A percentile compares a stretch with the other conserved stretches of the same genome.
Evolutionary conservation across 2,888 invertebrate genomes (phyloP).

Genomic region (Diaprepes abbreviatus): DNA sequence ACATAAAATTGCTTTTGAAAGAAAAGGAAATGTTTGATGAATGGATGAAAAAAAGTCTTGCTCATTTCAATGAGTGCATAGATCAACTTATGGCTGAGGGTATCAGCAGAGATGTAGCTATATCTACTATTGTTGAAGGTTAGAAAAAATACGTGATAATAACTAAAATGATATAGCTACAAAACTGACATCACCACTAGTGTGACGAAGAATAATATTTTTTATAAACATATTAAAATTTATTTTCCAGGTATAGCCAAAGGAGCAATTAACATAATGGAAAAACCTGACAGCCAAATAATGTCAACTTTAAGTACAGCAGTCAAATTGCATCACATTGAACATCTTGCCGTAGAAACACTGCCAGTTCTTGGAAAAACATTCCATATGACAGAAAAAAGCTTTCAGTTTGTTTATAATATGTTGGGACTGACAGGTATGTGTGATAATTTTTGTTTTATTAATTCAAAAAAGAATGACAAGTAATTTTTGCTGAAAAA

Average conservation of each 20-base stretch:
- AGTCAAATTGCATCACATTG: constrained; percentile 52
- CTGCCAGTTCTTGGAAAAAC: constrained; percentile 53
- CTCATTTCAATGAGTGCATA: constrained; percentile 52
- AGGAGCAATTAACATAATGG: constrained; percentile 54
- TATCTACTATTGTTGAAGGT: constrained; percentile 54
- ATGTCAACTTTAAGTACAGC: constrained; percentile 50
- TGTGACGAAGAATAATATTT: too few relatives aligned
- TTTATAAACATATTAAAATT: not conserved
- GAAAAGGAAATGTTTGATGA: constrained; percentile 53
- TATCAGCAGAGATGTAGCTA: constrained; percentile 50
- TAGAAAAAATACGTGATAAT: too few relatives aligned
- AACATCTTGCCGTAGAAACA: constrained; percentile 51
- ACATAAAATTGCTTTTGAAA: constrained; percentile 51
- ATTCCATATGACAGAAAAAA: constrained; percentile 54
- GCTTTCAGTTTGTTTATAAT: constrained; percentile 53
- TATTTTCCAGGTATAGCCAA: constrained; percentile 22
- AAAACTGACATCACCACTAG: too few relatives aligned
- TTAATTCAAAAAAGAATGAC: too few relatives aligned
- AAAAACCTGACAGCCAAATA: constrained; percentile 53
- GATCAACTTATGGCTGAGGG: constrained; percentile 51
- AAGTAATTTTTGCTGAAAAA: too few relatives aligned
- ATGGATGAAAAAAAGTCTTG: constrained; percentile 51
- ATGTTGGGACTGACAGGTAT: constrained; percentile 53
- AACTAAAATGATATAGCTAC: too few relatives aligned
- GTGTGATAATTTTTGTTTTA: too few relatives aligned